These are phyloP conservation scores for Macrophya annulata DNA, from an alignment of 2,888 invertebrate genomes.

Conservation along the genomic window DNA sequence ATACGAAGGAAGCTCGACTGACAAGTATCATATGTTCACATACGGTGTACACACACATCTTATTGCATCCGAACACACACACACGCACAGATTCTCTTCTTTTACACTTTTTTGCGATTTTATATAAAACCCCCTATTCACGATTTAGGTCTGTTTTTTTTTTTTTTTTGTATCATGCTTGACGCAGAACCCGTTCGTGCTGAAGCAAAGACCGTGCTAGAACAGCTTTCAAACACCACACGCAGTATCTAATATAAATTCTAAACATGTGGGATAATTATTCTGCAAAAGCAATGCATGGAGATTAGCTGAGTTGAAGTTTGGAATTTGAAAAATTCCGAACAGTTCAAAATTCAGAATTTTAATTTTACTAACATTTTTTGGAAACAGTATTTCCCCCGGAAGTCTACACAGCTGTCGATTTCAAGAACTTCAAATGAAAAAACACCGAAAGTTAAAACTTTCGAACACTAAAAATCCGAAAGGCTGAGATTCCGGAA, in stretches of 20 bases:
- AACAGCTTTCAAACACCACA: not conserved
- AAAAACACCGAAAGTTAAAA: too few species aligned
- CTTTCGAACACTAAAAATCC: too few species aligned
- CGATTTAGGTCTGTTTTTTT: not conserved
- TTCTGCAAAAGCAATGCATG: not conserved
- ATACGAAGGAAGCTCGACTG: constrained; percentile 3
- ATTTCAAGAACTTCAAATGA: too few species aligned
- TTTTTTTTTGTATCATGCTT: not conserved
- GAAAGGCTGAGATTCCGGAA: too few species aligned
- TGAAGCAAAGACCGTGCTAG: not conserved
- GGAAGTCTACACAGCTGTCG: too few species aligned
- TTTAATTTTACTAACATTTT: too few species aligned
- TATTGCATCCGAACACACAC: not conserved
- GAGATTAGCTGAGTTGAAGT: not conserved
- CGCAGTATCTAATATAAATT: not conserved
- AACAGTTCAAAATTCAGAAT: too few species aligned
- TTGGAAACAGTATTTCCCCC: too few species aligned
- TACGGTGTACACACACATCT: not conserved
- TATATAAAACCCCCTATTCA: not conserved
- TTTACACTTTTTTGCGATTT: not conserved
- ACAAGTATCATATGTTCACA: not conserved
- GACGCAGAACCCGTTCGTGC: constrained; percentile 27
- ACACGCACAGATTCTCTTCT: not conserved
- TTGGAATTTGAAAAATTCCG: too few species aligned
- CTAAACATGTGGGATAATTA: not conserved